Evolutionary conservation across 2,888 invertebrate species (phyloP).

Genomic region (Germaria angustata): DNA sequence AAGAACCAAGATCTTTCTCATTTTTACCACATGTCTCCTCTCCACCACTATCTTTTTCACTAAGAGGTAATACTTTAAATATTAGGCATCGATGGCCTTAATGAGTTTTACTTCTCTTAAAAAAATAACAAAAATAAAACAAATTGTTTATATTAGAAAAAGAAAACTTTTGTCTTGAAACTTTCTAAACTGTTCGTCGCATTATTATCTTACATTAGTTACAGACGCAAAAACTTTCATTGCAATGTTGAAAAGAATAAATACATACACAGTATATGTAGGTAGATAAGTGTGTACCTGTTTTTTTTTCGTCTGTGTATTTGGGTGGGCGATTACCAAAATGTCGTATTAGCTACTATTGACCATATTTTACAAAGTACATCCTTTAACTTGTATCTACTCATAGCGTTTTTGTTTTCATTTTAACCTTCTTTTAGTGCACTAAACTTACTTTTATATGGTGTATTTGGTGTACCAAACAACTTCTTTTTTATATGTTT

Average conservation of each 20-base stretch:
- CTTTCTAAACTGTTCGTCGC: too few relatives aligned
- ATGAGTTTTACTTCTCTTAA: too few relatives aligned
- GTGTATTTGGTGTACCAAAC: conserved; percentile 36
- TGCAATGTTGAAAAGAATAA: not conserved
- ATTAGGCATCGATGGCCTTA: too few relatives aligned
- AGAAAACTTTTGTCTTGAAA: too few relatives aligned
- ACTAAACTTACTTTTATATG: conserved; percentile 46
- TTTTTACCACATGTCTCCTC: too few relatives aligned
- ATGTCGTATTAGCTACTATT: conserved; percentile 49
- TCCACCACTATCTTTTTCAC: too few relatives aligned
- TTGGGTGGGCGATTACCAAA: conserved; percentile 50
- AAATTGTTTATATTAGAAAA: too few relatives aligned
- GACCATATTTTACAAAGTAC: conserved; percentile 45
- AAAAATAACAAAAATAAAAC: too few relatives aligned
- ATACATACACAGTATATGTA: too few relatives aligned
- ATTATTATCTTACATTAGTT: not conserved
- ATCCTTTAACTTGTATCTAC: conserved; percentile 33
- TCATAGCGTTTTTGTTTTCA: not conserved
- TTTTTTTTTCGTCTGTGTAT: not conserved
- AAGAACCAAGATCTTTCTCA: too few relatives aligned
- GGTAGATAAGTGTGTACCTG: not conserved
- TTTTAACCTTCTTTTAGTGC: not conserved
- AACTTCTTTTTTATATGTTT: not conserved
- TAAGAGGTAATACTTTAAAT: too few relatives aligned
- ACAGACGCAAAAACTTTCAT: not conserved